Evolutionary conservation across 2,888 invertebrate genomes (phyloP), one percentile per base, ranked within the genome.

Genomic region (Ctena decussata): DNA sequence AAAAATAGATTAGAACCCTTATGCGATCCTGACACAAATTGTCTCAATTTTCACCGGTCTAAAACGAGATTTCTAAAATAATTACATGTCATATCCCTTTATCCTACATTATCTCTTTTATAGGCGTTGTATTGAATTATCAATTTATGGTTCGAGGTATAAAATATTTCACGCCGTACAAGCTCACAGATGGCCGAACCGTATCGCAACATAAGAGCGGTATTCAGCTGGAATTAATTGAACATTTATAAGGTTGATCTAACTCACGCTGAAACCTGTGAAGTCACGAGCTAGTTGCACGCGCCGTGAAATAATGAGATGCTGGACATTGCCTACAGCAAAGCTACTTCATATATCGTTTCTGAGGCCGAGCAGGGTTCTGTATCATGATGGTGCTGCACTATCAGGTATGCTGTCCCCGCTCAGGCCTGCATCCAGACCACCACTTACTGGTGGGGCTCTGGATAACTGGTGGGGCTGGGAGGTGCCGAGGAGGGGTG

Each of bases 241-340:
- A 82, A 82, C 86, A 84, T 87, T 87, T 80, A 85, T 83, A 83
- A 75, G 78, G 79, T 79, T 75, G 83, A 65, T 65, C 27, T 65
- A 65, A 65, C 65, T 35, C n/a, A 32, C 18, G 65, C 35, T 21
- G 65, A 65, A 35, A 65, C 18, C 65, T 32, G 65, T 65, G 32
- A 65, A 35, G 65, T 65, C 65, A 65, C 65, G 65, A 11, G 65
- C 18, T 35, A 3, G 18, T 24, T 0, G 18, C 35, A 21, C 65
- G 57, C 24, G 27, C 57, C 11, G 44, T 44, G 18, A 44, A 44
- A 44, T 44, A 44, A 44, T 44, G 44, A 44, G 44, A 44, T 44
- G 8, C 44, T 44, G 44, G 18, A 44, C 18, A n/a, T n/a, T n/a
- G n/a, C n/a, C n/a, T n/a, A n/a, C n/a, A n/a, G n/a, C n/a, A n/a